Conservation (phyloP, 1,140 invertebrate genomes). For the Pinna nobilis region DNA sequence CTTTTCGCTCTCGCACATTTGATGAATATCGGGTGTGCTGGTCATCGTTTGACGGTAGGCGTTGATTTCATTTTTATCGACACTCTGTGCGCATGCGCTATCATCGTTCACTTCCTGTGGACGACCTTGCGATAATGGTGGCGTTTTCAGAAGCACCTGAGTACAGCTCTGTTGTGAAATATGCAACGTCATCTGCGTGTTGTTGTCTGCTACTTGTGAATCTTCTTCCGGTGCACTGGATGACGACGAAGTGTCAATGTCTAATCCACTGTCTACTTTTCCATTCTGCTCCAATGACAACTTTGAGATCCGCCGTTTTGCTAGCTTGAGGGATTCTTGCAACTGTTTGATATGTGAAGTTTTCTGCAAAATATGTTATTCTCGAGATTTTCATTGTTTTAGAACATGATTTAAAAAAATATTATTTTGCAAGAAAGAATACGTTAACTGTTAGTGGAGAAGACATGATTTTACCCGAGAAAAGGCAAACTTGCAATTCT, state of each 20-base stretch:
- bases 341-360: slow-evolving; percentile 42
- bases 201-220: not conserved
- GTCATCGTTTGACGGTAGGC: too few species aligned
- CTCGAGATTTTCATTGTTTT: too few species aligned
- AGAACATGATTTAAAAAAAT: too few species aligned
- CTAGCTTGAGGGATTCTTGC: slow-evolving; percentile 44
- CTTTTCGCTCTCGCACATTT: slow-evolving; percentile 4
- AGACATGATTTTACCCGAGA: too few species aligned
- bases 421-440: too few species aligned
- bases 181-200: not conserved
- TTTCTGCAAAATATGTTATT: slow-evolving; percentile 55
- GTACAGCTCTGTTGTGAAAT: not conserved
- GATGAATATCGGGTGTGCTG: not conserved
- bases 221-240: slow-evolving; percentile 14
- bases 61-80: not conserved
- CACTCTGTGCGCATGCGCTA: not conserved
- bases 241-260: slow-evolving; percentile 31
- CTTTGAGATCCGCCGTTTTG: slow-evolving; percentile 41
- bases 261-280: slow-evolving; percentile 37
- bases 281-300: slow-evolving; percentile 33
- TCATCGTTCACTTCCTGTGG: not conserved
- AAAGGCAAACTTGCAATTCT: too few species aligned
- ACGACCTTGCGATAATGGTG: not conserved
- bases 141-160: not conserved
- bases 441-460: too few species aligned